phyloP scores from a whole-genome alignment of 1,140 invertebrate genomes.

The Trichogramma pretiosum region DNA sequence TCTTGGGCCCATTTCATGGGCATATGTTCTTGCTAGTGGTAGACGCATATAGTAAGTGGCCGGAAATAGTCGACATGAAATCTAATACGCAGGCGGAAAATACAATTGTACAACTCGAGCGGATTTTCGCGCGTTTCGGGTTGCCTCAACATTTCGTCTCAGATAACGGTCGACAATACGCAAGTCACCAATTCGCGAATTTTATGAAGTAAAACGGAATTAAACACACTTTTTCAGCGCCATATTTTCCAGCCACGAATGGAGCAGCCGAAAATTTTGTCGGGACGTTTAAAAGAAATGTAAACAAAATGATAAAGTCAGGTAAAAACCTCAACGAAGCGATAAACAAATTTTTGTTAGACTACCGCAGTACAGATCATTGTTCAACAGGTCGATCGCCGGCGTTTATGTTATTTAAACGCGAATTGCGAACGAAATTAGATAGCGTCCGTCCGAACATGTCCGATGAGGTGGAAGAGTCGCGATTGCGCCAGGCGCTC shows the following conservation, averaged over 20 bases:
- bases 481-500: background rate
- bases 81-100: slow-evolving; percentile 10
- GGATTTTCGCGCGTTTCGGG: slow-evolving; percentile 24
- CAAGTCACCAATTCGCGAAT: slow-evolving; percentile 19
- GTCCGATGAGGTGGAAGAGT: background rate
- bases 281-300: background rate
- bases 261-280: slow-evolving; percentile 29
- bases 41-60: background rate
- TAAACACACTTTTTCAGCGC: slow-evolving; percentile 17
- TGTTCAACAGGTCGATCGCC: background rate
- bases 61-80: background rate
- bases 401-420: background rate
- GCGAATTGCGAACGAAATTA: background rate
- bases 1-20: background rate
- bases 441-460: background rate
- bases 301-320: background rate
- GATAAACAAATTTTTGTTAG: background rate
- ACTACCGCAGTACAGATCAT: background rate
- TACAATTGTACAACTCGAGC: slow-evolving; percentile 21
- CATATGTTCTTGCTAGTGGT: background rate
- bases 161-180: slow-evolving; percentile 24
- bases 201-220: slow-evolving; percentile 27
- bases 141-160: slow-evolving; percentile 21
- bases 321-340: background rate
- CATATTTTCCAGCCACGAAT: slow-evolving; percentile 29